Evolutionary conservation across 2,888 invertebrate species (phyloP).

Genomic region (Cinara cedri): DNA sequence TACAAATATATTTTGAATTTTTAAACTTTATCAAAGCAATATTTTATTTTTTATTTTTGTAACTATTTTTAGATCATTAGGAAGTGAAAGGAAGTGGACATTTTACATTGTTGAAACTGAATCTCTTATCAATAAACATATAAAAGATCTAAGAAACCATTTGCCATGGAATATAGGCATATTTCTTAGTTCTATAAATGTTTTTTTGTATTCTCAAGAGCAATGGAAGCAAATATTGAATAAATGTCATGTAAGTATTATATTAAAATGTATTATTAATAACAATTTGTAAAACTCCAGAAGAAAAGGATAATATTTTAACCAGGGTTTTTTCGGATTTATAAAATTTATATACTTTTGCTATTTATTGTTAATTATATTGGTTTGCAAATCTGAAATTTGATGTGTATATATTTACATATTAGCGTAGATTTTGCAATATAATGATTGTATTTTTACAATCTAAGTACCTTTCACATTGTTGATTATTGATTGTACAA

Average conservation of each 20-base stretch:
- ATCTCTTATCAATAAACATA: conserved; percentile 80
- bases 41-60: background rate
- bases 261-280: background rate
- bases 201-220: conserved; percentile 73
- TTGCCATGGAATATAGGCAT: conserved; percentile 69
- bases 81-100: conserved; percentile 75
- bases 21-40: background rate
- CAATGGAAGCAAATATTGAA: conserved; percentile 73
- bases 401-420: no score
- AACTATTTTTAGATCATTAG: conserved; percentile 64
- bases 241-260: conserved; percentile 67
- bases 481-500: no score
- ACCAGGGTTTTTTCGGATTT: no score
- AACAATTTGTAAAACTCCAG: background rate
- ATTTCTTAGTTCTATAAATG: conserved; percentile 75
- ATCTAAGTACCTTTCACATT: no score
- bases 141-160: conserved; percentile 68
- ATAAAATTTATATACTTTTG: no score
- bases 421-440: no score
- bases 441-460: no score
- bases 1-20: conserved; percentile 42
- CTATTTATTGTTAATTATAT: no score
- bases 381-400: no score
- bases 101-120: conserved; percentile 83
- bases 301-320: no score